Percentiles rank a stretch among this genome's conserved stretches.
Conservation (phyloP, 2,113 vertebrate genomes). For the Glareola pratincola region DNA sequence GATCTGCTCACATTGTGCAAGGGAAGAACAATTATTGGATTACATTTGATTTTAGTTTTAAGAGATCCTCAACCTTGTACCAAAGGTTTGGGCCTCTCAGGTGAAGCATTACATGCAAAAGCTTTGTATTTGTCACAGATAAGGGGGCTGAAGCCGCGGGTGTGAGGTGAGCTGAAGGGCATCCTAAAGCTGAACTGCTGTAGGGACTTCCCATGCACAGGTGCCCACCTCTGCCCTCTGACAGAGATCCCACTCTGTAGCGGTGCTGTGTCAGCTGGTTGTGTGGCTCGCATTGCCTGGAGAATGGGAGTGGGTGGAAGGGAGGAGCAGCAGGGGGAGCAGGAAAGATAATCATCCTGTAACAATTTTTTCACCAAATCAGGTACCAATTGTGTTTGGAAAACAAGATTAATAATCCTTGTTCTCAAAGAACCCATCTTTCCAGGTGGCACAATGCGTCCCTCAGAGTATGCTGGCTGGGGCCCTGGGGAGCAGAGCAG, state of each 20-base stretch:
- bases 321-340: not conserved
- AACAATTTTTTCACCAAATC: not conserved
- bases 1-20: not conserved
- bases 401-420: not conserved
- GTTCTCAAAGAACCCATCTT: not conserved
- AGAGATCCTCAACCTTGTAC: not conserved
- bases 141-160: not conserved
- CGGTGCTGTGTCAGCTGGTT: not conserved
- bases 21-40: not conserved
- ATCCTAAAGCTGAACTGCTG: not conserved
- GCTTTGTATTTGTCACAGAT: not conserved
- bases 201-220: not conserved
- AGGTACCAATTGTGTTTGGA: not conserved
- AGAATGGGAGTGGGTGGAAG: not conserved
- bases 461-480: not conserved
- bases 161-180: not conserved
- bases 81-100: not conserved
- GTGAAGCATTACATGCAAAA: not conserved
- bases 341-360: not conserved
- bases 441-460: not conserved
- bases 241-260: not conserved
- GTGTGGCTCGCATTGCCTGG: rapidly evolving
- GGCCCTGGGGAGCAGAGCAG: not conserved
- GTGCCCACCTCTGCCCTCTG: not conserved
- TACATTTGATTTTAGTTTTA: not conserved